Evolutionary conservation across 2,113 vertebrate genomes (phyloP).

Genomic region (Lophotis ruficrista): DNA sequence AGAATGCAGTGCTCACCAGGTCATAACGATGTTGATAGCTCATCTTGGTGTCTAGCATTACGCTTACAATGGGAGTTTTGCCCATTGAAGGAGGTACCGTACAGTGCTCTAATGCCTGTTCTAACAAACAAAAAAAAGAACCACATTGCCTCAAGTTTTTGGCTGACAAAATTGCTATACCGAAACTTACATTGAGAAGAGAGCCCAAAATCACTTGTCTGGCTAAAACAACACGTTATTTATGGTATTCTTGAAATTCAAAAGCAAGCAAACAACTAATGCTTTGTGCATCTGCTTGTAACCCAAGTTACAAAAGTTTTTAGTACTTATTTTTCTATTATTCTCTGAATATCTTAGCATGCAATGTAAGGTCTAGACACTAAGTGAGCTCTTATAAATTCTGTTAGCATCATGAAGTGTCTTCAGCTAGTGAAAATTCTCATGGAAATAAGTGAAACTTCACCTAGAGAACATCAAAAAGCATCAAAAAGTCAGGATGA

Average conservation of each 20-base stretch:
- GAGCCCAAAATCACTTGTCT: background rate
- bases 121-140: background rate
- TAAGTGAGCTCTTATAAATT: background rate
- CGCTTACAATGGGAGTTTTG: background rate
- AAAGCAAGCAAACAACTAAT: background rate
- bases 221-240: background rate
- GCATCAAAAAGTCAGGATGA: background rate
- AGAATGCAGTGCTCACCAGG: background rate
- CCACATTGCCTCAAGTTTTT: background rate
- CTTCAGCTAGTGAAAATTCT: background rate
- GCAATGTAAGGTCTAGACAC: background rate
- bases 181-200: background rate
- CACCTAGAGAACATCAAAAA: background rate
- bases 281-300: background rate
- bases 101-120: background rate
- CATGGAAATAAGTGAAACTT: background rate
- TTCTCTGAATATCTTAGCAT: background rate
- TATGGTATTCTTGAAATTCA: background rate
- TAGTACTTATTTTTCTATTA: background rate
- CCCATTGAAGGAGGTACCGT: background rate
- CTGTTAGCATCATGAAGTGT: background rate
- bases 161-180: background rate
- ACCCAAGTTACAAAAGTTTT: background rate
- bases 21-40: background rate
- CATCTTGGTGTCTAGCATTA: background rate